Base-by-base conservation (phyloP, 2,113 vertebrate genomes). In the Leucopsar rothschildi region DNA sequence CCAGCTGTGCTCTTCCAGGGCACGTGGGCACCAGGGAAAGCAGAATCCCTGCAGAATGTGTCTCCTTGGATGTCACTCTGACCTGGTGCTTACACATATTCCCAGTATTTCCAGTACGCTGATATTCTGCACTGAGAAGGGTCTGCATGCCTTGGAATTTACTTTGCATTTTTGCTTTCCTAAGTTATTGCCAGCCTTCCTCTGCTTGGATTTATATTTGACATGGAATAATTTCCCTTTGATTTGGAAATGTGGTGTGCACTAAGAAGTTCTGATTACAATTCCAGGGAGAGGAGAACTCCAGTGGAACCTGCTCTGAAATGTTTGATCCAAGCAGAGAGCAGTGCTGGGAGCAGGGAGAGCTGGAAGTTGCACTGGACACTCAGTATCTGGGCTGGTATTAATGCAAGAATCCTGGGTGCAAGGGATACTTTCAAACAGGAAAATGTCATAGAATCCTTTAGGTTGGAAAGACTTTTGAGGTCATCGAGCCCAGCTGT, bases 401-500 rank as follows among this genome's bases (percentile, higher is more conserved):
- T 39, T 28, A 31, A 37, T 25, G 5, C 22, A 75, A 12, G 40
- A 65, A 35, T 60, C 86, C 35, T 57, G 23, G 21, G 31, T 87
- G 19, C 18, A 73, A 63, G 15, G 28, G 25, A 53, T 49, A 7
- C 19, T 69, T 50, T 65, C 31, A 37, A 68, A 83, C 14, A 78
- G 44, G 40, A 61, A 60, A 82, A 23, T 11, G 14, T 11, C 24
- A 45, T 3, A 10, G n/a, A 47, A 40, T 14, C 0, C 0, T 47
- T 27, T 23, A 4, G 17, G 5, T 5, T 72, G 45, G n/a, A 53
- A 65, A 64, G 14, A 25, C 6, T 24, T 40, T 9, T 35, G 21
- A 31, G 33, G 19, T 35, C 29, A 29, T 27, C 0, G 0, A 49
- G 21, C 20, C 21, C 31, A 47, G 23, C n/a, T 25, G 10, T 3